Percentiles rank a stretch among this genome's conserved stretches.
phyloP scores from a whole-genome alignment of 1,140 invertebrate genomes.

The Hypothenemus hampei region DNA sequence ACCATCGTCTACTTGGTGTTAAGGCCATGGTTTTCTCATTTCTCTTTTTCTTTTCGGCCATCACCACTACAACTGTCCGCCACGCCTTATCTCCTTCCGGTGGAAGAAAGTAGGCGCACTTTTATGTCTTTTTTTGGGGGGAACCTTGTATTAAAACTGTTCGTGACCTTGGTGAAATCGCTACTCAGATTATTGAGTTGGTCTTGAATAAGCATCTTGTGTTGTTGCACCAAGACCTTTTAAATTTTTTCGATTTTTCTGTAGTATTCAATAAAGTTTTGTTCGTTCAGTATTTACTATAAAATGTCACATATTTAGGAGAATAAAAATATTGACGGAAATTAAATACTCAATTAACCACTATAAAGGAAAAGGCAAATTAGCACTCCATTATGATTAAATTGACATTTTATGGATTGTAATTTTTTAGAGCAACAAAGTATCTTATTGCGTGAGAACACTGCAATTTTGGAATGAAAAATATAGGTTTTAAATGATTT shows the following conservation, averaged over 20 bases:
- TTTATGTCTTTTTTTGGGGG: conserved; percentile 10
- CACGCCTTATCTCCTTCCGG: conserved; percentile 18
- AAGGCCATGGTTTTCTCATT: conserved; percentile 1
- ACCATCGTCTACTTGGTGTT: conserved; percentile 7
- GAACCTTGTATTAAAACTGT: conserved; percentile 8
- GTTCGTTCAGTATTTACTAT: too few relatives aligned
- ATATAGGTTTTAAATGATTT: too few relatives aligned
- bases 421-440: too few relatives aligned
- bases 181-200: not conserved
- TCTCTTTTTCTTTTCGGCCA: conserved; percentile 12
- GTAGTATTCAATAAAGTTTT: not conserved
- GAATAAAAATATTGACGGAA: too few relatives aligned
- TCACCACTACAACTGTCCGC: not conserved
- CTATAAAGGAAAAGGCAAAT: too few relatives aligned
- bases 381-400: too few relatives aligned
- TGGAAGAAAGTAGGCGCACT: conserved; percentile 16
- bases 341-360: too few relatives aligned
- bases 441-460: too few relatives aligned
- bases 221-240: not conserved
- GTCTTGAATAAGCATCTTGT: not conserved
- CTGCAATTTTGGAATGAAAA: too few relatives aligned
- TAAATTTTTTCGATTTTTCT: not conserved
- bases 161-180: conserved; percentile 17
- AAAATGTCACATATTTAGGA: too few relatives aligned
- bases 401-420: too few relatives aligned